phyloP scores from a whole-genome alignment of 2,797 vertebrate species.

The Phylloscopus collybita region DNA sequence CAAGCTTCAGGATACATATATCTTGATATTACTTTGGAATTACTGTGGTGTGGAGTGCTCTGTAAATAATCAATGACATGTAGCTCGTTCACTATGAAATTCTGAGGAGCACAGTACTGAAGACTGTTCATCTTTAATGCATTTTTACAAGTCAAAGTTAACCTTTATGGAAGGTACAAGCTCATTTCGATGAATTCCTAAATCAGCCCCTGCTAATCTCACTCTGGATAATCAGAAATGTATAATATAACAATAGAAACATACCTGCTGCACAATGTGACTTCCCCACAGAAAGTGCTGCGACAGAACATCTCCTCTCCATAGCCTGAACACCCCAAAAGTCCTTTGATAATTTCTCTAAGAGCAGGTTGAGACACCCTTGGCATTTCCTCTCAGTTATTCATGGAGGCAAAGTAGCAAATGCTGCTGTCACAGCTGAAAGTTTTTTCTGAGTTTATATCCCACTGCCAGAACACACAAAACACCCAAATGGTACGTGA shows the following conservation, averaged over 20 bases:
- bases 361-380: background rate
- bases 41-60: conserved; percentile 49
- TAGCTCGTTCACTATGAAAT: conserved; percentile 63
- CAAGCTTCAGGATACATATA: conserved; percentile 64
- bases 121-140: conserved; percentile 59
- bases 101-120: conserved; percentile 42
- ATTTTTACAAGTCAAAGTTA: conserved; percentile 70
- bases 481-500: background rate
- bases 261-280: background rate
- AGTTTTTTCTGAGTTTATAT: conserved; percentile 9
- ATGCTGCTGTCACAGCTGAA: background rate
- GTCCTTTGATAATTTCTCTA: background rate
- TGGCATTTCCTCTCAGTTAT: background rate
- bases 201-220: conserved; percentile 34
- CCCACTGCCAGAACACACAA: background rate
- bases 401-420: background rate
- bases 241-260: background rate
- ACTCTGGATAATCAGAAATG: conserved; percentile 25
- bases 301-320: background rate
- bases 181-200: conserved; percentile 38
- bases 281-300: background rate
- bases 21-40: conserved; percentile 70
- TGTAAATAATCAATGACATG: conserved; percentile 71
- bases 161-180: conserved; percentile 58
- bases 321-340: background rate